A percentile compares a stretch with the other conserved stretches of the same genome.
These are phyloP conservation scores for Acrocera orbiculus DNA, from an alignment of 2,888 invertebrate genomes.

Conservation along the genomic window DNA sequence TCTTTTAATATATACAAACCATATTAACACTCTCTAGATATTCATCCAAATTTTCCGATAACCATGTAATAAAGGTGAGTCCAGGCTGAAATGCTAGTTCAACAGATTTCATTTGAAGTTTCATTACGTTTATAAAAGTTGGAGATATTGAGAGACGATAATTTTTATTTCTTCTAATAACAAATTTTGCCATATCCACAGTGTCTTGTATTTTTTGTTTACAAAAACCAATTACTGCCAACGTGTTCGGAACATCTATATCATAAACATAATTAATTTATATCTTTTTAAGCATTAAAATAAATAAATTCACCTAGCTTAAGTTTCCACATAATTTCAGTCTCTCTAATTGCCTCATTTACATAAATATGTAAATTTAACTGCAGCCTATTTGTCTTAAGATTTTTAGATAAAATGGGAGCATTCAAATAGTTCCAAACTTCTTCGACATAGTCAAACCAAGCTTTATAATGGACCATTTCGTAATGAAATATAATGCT, in stretches of 20 bases:
- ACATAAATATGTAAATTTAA: constrained; percentile 58
- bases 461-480: constrained; percentile 62
- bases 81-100: constrained; percentile 59
- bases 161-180: constrained; percentile 44
- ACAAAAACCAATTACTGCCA: constrained; percentile 55
- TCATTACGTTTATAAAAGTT: constrained; percentile 50
- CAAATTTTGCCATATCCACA: constrained; percentile 40
- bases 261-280: not conserved
- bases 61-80: constrained; percentile 63
- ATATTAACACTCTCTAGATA: constrained; percentile 35
- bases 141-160: constrained; percentile 32
- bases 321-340: constrained; percentile 65
- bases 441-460: constrained; percentile 58
- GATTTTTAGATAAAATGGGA: constrained; percentile 44
- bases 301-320: constrained; percentile 37
- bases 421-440: constrained; percentile 42
- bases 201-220: constrained; percentile 48
- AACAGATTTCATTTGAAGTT: constrained; percentile 45
- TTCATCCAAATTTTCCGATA: constrained; percentile 42
- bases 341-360: constrained; percentile 55
- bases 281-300: not conserved
- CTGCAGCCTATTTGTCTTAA: constrained; percentile 32
- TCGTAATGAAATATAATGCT: constrained; percentile 70
- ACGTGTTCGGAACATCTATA: constrained; percentile 51
- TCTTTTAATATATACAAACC: no score